Evolutionary conservation across 2,113 vertebrate species (phyloP).

Genomic region (Tylochromis polylepis): DNA sequence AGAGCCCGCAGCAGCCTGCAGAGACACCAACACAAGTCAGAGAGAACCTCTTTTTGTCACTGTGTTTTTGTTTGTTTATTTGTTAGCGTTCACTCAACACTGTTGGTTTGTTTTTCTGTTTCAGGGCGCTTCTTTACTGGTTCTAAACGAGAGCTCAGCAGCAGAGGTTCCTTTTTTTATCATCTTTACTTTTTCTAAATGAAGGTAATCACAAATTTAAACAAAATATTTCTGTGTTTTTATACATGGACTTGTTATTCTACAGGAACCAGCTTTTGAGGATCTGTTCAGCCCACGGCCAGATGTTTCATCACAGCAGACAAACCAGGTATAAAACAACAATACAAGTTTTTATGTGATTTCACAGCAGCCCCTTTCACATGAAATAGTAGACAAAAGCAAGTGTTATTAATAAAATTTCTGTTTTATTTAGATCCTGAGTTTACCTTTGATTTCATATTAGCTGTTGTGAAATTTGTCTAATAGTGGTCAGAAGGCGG

Average conservation of each 20-base stretch:
- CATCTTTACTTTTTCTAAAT: neutral
- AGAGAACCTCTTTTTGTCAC: neutral
- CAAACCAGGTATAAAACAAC: conserved; percentile 11
- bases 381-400: neutral
- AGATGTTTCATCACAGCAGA: neutral
- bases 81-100: neutral
- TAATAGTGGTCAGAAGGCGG: too few species aligned
- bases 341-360: neutral
- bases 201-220: neutral
- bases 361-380: neutral
- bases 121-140: conserved; percentile 17
- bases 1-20: neutral
- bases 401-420: too few species aligned
- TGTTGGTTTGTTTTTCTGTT: neutral
- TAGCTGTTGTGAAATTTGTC: too few species aligned
- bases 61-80: neutral
- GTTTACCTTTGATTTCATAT: too few species aligned
- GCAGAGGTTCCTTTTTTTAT: conserved; percentile 15
- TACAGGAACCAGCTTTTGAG: conserved; percentile 11
- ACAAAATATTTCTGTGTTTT: neutral
- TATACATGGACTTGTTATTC: neutral
- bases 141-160: conserved; percentile 4
- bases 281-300: conserved; percentile 13
- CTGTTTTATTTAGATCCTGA: too few species aligned
- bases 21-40: conserved; percentile 27